Percentiles rank a stretch among this genome's conserved stretches.
Conservation (phyloP, 1,140 invertebrate species). For the Drosophila kepulauana region DNA sequence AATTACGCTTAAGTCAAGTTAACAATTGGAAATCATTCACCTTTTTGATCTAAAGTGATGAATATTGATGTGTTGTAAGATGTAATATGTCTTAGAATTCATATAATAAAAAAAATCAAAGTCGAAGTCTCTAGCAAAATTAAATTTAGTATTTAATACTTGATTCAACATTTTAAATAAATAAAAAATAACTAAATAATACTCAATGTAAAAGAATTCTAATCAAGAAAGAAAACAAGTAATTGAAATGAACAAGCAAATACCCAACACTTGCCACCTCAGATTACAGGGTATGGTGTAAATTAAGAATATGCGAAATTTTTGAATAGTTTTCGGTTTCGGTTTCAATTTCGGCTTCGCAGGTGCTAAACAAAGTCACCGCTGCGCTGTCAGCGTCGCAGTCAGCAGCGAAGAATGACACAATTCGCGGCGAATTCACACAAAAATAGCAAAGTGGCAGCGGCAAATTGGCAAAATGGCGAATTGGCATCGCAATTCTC, state of each 20-base stretch:
- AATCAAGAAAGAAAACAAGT: background rate
- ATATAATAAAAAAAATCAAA: no score
- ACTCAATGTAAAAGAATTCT: background rate
- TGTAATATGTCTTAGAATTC: no score
- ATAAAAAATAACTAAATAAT: no score
- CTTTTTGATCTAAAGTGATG: no score
- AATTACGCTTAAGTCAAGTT: background rate
- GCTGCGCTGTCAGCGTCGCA: slow-evolving; percentile 4
- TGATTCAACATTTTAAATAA: no score
- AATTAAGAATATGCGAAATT: slow-evolving; percentile 22
- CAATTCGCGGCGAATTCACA: slow-evolving; percentile 46
- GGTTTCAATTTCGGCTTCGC: slow-evolving; percentile 39
- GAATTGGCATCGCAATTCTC: slow-evolving; percentile 53
- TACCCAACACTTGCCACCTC: background rate
- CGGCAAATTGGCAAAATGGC: slow-evolving; percentile 37
- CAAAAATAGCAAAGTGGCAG: background rate
- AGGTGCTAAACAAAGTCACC: slow-evolving; percentile 50
- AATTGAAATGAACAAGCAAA: no score
- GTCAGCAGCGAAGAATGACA: slow-evolving; percentile 52
- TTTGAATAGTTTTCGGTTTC: slow-evolving; percentile 32
- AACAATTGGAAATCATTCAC: background rate
- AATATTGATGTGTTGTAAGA: no score
- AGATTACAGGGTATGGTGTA: slow-evolving; percentile 19
- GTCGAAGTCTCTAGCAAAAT: no score
- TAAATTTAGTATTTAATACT: no score